Evolutionary conservation across 2,113 vertebrate genomes (phyloP), one percentile per base, ranked within the genome.

Genomic region (human): DNA sequence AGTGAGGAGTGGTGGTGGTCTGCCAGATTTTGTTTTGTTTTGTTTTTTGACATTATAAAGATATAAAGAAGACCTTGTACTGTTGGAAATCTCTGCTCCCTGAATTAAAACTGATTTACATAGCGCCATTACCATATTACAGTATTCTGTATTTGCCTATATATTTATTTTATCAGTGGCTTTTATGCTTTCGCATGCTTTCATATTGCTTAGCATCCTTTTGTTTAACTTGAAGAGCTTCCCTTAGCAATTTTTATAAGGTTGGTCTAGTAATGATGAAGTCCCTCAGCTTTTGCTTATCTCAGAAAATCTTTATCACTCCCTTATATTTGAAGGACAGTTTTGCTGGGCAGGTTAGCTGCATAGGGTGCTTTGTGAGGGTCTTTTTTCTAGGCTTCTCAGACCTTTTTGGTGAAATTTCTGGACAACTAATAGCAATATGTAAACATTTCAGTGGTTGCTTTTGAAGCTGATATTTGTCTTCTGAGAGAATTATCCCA

Each of bases 401-500:
- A 35, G 57, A 75, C 2, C 13, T 57, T 96, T 92, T 38, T 35
- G 32, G 88, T 85, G 30, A 52, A 85, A 80, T 94, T 81, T 95
- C 35, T 93, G n/a, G 38, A 84, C 48, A 89, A 68, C 82, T 25
- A 45, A 57, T 52, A 59, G 57, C 72, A 61, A 55, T 20, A 70
- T 27, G 40, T 35, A 89, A 90, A 83, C 32, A 82, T 86, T 76
- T 91, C 8, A 48, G 66, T 45, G 78, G 40, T 32, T 89, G 73
- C 38, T 64, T 89, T 12, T 22, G 68, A 93, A 90, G 76, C 27
- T 92, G 70, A 20, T 52, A 43, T 81, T 87, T 93, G 50, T 76
- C 75, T 94, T 80, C 66, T 45, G 50, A 66, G 78, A 96, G 87
- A 91, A 96, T 64, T 27, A 78, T 38, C 45, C n/a, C 68, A 23